These are phyloP conservation scores for Amblyopsis hoosieri DNA, from an alignment of 2,797 vertebrate genomes.

Conservation along the genomic window DNA sequence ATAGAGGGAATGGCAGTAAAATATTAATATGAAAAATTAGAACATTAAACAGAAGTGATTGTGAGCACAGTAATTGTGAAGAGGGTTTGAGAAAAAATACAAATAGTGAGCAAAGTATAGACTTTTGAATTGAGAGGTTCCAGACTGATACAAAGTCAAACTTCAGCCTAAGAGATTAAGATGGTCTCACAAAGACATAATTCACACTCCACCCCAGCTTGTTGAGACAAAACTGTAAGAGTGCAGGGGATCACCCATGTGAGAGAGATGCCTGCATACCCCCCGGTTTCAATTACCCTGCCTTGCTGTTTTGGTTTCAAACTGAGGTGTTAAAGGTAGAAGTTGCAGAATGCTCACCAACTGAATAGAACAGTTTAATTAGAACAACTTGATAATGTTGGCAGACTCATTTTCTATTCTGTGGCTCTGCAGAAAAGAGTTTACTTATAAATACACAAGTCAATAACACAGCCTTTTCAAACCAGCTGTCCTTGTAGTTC, in stretches of 20 bases:
- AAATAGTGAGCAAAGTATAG: neutral
- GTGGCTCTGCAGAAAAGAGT: neutral
- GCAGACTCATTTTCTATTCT: conserved; percentile 7
- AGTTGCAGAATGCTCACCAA: neutral
- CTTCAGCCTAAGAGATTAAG: no score
- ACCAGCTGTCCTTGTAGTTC: conserved; percentile 7
- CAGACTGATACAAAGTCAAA: no score
- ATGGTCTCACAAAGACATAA: no score
- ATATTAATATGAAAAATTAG: no score
- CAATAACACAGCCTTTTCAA: neutral
- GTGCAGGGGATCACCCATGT: no score
- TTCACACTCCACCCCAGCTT: no score
- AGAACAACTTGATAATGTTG: neutral
- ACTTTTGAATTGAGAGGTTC: no score
- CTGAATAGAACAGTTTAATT: neutral
- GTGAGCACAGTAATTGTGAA: neutral
- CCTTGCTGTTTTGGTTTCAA: no score
- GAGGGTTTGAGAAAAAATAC: conserved; percentile 3
- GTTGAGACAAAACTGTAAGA: no score
- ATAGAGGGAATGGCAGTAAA: neutral
- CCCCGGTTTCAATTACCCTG: no score
- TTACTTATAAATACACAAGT: neutral
- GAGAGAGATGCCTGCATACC: no score
- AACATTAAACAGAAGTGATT: neutral
- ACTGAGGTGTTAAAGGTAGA: no score